Evolutionary conservation across 2,888 invertebrate genomes (phyloP), one percentile per base, ranked within the genome.

Genomic region (Bhutanitis thaidina): DNA sequence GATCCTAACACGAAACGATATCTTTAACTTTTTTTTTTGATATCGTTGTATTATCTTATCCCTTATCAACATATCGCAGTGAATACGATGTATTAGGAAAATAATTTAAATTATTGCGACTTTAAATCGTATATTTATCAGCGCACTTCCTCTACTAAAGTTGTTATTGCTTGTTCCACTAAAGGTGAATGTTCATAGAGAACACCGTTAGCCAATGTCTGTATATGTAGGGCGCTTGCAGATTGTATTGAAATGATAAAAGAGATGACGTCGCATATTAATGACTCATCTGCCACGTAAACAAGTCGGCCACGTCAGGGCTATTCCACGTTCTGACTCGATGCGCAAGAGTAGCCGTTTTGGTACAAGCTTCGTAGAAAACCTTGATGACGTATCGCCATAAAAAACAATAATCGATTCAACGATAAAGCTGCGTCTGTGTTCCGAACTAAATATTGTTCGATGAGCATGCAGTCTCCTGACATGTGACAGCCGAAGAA

Each of bases 251-350:
- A 12, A 34, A 34, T 12, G 34, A 41, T 36, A 20, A 20, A 20
- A 3, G 8, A 10, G 14, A 12, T 44, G 44, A 50, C 50, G 50
- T 50, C 50, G 44, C 34, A 5, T 7, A 1, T 12, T 10, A 9
- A 43, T 50, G 50, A 39, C 34, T 50, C 50, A 44, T 35, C 14
- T 8, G 50, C 44, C 38, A 44, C 43, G 49, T 43, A 44, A 49
- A 43, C 34, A 30, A n/a, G 14, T n/a, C 29, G 29, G 25, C 27
- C 36, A 20, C 37, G 20, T 25, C 49, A 38, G 32, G 49, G 43
- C 32, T 37, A 29, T 44, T 39, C 34, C 38, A 15, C 38, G 3
- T 15, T 14, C 20, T 38, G 34, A 37, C 14, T 37, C 15, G 35
- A 20, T 44, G 38, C 20, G 44, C 43, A 50, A 50, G 30, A 20